Base-by-base conservation (phyloP, 2,113 vertebrate genomes). In the Elephantulus edwardii region DNA sequence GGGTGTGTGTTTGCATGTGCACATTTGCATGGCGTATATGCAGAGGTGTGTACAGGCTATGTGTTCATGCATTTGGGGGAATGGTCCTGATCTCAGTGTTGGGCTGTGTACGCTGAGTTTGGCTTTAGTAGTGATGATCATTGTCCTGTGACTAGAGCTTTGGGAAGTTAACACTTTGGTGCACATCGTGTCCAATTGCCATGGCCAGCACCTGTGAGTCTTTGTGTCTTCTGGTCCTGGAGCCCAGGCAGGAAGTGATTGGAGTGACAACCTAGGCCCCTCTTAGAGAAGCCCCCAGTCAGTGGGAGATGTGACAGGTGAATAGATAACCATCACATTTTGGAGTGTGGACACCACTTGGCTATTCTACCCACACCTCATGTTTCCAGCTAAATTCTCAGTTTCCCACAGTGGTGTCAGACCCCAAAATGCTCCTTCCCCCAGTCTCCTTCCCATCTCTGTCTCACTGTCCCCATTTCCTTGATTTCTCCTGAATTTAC, bases 281-380 rank as follows among this genome's bases (percentile, higher is more conserved):
- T 35, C 35, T 10, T 22, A 9, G 66, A 38, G 19, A 70, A 40
- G 35, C 20, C 35, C 20, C 24, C n/a, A 26, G 3, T 38, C 58
- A 40, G 35, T 20, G 70, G 35, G 38, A 38, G 9, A 3, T 11
- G 6, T 64, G 50, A 80, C 6, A 46, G 38, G 66, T 72, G 33
- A n/a, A 28, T 42, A n/a, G n/a, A n/a, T n/a, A n/a, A n/a, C n/a
- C n/a, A n/a, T n/a, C n/a, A n/a, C n/a, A n/a, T n/a, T n/a, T n/a
- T n/a, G 6, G 33, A 4, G 4, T 13, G 1, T 38, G 38, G 16
- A 8, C 24, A 48, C 19, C 68, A 11, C 8, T 1, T 3, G 24
- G 19, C 44, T 35, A 1, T 72, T 85, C 46, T 80, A n/a, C n/a
- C n/a, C n/a, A n/a, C n/a, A n/a, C 19, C 30, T 30, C 4, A 35